Percentiles rank a stretch among this genome's conserved stretches.
Conservation (phyloP, 1,140 invertebrate species). For the Cotesia glomerata region DNA sequence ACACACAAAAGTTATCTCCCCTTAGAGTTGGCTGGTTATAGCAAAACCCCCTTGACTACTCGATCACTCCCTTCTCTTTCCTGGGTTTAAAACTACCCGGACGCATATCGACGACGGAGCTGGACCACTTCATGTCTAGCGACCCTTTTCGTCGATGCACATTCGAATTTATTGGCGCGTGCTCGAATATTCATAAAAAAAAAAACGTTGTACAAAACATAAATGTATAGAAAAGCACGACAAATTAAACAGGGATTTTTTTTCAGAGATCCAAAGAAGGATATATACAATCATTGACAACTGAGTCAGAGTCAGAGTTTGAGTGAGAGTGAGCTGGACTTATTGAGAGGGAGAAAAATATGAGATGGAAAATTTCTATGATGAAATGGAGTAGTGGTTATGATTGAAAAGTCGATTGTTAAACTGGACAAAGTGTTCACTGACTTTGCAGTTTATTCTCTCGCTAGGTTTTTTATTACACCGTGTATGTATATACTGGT, state of each 20-base stretch:
- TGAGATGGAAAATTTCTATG: constrained; percentile 20
- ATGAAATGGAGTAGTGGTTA: constrained; percentile 37
- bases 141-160: constrained; percentile 55
- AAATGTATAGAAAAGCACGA: constrained; percentile 1
- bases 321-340: background rate
- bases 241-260: constrained; percentile 44
- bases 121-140: constrained; percentile 58
- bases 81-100: constrained; percentile 4
- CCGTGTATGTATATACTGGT: background rate
- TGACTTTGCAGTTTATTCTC: constrained; percentile 41
- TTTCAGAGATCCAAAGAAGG: constrained; percentile 16
- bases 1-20: constrained; percentile 2
- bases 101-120: constrained; percentile 44
- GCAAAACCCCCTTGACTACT: constrained; percentile 16
- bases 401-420: constrained; percentile 56
- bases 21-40: constrained; percentile 11
- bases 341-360: background rate
- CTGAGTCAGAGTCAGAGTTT: background rate
- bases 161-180: constrained; percentile 63
- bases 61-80: constrained; percentile 8
- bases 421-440: constrained; percentile 53
- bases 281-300: background rate
- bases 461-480: constrained; percentile 14
- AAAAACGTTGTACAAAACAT: constrained; percentile 1
- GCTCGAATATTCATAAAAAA: constrained; percentile 60